Percentiles rank a stretch among this genome's conserved stretches.
Evolutionary conservation across 2,113 vertebrate species (phyloP).

Genomic region (Microtus montanus): DNA sequence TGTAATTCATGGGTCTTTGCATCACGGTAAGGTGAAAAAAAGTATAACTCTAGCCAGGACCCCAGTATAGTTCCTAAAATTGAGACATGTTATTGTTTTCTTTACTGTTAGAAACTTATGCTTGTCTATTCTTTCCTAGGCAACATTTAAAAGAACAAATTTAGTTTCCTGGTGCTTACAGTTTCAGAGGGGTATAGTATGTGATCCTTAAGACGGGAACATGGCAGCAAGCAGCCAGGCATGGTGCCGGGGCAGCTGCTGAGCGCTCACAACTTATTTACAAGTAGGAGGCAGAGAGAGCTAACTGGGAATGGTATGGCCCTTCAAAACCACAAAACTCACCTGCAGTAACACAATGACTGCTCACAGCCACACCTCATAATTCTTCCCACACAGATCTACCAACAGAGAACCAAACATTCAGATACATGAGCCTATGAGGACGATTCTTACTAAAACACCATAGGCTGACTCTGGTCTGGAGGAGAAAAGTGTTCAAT

Average conservation of each 20-base stretch:
- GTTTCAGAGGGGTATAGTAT: background rate
- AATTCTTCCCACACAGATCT: background rate
- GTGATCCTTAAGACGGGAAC: background rate
- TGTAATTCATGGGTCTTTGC: background rate
- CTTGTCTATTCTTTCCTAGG: background rate
- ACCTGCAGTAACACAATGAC: background rate
- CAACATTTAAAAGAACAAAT: background rate
- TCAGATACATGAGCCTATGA: background rate
- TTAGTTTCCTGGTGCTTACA: background rate
- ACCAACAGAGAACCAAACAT: background rate
- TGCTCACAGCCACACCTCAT: background rate
- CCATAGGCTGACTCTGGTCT: background rate
- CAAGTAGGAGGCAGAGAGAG: background rate
- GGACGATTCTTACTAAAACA: background rate
- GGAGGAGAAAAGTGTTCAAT: background rate
- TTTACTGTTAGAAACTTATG: background rate
- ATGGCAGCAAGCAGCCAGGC: background rate
- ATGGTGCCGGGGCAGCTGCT: background rate
- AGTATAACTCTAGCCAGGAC: background rate
- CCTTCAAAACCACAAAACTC: no score
- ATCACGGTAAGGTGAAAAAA: background rate
- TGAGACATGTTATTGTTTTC: background rate
- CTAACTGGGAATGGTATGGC: background rate
- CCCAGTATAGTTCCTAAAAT: background rate
- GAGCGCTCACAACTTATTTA: background rate